These are phyloP conservation scores for Drosophila truncata DNA, from an alignment of 1,140 invertebrate genomes.

Conservation along the genomic window DNA sequence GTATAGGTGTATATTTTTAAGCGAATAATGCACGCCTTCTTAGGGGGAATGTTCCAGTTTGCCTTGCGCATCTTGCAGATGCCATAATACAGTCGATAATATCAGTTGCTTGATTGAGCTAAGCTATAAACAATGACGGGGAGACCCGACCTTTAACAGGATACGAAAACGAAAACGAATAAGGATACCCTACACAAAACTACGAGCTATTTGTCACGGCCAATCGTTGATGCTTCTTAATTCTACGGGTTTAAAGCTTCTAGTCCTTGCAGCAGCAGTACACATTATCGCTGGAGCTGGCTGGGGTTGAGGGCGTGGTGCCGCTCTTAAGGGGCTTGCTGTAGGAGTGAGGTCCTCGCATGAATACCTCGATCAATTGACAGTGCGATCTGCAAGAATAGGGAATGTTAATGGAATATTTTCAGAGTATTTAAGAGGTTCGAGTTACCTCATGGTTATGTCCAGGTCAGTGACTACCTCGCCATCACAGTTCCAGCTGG, in stretches of 20 bases:
- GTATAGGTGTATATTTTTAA: slow-evolving; percentile 34
- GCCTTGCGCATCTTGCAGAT: slow-evolving; percentile 66
- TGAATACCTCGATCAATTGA: slow-evolving; percentile 87
- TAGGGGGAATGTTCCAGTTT: slow-evolving; percentile 64
- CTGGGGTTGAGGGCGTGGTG: slow-evolving; percentile 52
- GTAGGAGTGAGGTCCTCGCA: slow-evolving; percentile 85
- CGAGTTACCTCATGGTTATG: slow-evolving; percentile 88
- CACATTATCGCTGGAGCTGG: slow-evolving; percentile 73
- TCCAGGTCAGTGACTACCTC: slow-evolving; percentile 90
- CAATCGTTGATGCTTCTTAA: slow-evolving; percentile 55
- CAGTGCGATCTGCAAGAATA: slow-evolving; percentile 85
- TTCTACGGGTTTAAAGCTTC: slow-evolving; percentile 51
- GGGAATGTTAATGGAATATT: not conserved
- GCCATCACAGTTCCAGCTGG: slow-evolving; percentile 95
- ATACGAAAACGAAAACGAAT: slow-evolving; percentile 15
- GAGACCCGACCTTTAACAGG: slow-evolving; percentile 34
- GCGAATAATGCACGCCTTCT: slow-evolving; percentile 54
- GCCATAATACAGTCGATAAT: slow-evolving; percentile 71
- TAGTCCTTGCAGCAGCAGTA: slow-evolving; percentile 77
- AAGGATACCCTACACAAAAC: slow-evolving; percentile 44
- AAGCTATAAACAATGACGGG: slow-evolving; percentile 51
- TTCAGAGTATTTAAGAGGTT: not conserved
- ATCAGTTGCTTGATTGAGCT: slow-evolving; percentile 60
- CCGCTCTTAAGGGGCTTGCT: slow-evolving; percentile 60
- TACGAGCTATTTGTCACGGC: slow-evolving; percentile 74